Conservation (phyloP, 1,140 invertebrate species). For the Drosophila gunungcola region DNA sequence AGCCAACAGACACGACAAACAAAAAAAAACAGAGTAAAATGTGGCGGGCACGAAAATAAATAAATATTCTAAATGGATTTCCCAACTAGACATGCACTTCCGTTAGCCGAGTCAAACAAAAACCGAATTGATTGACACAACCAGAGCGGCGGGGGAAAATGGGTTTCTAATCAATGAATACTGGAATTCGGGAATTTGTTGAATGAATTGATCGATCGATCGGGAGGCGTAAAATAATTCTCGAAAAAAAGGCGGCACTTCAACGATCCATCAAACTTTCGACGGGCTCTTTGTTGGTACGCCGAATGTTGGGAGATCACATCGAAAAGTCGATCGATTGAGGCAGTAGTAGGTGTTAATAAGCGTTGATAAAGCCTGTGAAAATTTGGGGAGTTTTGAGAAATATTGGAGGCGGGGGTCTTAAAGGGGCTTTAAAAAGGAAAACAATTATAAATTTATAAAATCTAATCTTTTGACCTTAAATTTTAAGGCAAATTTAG, state of each 20-base stretch:
- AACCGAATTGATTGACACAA: constrained; percentile 48
- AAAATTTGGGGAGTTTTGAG: not conserved
- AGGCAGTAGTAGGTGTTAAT: constrained; percentile 24
- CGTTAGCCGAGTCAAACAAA: constrained; percentile 17
- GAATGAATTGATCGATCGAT: constrained; percentile 10
- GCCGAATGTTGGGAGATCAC: not conserved
- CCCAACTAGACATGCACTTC: constrained; percentile 47
- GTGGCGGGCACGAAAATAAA: constrained; percentile 32
- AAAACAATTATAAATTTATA: too few species aligned
- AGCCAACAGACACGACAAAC: constrained; percentile 1
- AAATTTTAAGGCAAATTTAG: not conserved
- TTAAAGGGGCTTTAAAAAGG: not conserved
- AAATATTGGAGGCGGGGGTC: too few species aligned
- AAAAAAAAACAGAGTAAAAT: constrained; percentile 6
- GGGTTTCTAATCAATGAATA: constrained; percentile 10
- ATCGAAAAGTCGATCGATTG: constrained; percentile 5
- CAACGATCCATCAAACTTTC: constrained; percentile 24
- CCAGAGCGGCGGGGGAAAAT: constrained; percentile 24
- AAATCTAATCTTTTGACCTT: too few species aligned
- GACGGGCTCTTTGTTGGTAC: constrained; percentile 2
- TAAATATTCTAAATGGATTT: constrained; percentile 49
- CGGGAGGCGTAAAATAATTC: constrained; percentile 5
- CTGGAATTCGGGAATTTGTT: not conserved
- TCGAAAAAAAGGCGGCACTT: not conserved
- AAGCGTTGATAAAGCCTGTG: constrained; percentile 16